phyloP scores from a whole-genome alignment of 2,113 vertebrate genomes.

The Gallinago paraguaiae region DNA sequence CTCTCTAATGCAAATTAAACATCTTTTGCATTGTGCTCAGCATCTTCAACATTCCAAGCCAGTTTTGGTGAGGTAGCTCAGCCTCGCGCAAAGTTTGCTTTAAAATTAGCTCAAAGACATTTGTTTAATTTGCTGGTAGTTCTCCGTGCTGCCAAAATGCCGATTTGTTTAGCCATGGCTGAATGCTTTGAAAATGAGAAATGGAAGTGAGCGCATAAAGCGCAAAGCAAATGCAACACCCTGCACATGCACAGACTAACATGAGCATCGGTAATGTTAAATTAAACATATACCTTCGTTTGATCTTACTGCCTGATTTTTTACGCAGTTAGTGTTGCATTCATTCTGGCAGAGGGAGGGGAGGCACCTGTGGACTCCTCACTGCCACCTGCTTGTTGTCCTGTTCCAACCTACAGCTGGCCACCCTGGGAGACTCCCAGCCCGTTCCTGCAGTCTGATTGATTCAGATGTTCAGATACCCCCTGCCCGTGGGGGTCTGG shows the following conservation, averaged over 20 bases:
- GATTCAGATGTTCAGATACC: no score
- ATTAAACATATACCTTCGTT: neutral
- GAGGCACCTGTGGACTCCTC: neutral
- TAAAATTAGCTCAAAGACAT: neutral
- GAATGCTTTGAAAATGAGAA: neutral
- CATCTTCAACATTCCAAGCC: neutral
- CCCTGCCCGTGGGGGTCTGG: rapidly evolving
- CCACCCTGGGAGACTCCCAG: rapidly evolving
- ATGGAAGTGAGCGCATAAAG: neutral
- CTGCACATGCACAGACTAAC: neutral
- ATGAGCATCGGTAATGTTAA: neutral
- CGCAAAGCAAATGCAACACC: neutral
- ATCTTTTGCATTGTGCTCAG: neutral
- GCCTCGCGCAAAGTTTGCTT: neutral
- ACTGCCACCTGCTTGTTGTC: neutral
- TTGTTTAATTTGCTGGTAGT: neutral
- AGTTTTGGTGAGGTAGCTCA: neutral
- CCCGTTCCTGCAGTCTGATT: neutral
- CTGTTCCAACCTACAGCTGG: neutral
- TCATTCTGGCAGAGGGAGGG: neutral
- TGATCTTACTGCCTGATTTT: neutral
- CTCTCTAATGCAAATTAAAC: neutral
- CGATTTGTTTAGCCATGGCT: neutral
- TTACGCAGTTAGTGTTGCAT: neutral
- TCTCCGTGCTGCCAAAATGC: neutral